phyloP scores from a whole-genome alignment of 2,888 invertebrate genomes.

The Gymnoscelis rufifasciata region DNA sequence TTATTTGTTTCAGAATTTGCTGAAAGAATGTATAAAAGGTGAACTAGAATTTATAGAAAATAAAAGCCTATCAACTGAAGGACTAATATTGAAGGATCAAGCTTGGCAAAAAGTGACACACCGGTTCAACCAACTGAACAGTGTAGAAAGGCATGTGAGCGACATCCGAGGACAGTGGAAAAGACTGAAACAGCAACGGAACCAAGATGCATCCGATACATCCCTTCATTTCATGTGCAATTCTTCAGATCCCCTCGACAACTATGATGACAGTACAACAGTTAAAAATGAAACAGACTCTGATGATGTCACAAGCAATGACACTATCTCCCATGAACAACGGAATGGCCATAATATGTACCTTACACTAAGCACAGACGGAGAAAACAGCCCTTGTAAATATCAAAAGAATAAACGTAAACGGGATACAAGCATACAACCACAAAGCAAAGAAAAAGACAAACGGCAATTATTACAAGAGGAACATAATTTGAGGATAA shows the following conservation, averaged over 20 bases:
- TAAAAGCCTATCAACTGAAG: constrained; percentile 2
- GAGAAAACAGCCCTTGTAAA: background rate
- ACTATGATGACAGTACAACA: constrained; percentile 1
- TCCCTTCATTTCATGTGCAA: background rate
- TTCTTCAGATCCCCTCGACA: constrained; percentile 1
- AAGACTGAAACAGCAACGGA: background rate
- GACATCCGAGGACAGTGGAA: constrained; percentile 3
- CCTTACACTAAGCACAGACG: background rate
- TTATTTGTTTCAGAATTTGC: background rate
- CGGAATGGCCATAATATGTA: background rate
- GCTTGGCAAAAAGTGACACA: constrained; percentile 4
- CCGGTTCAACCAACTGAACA: constrained; percentile 3
- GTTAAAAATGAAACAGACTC: constrained; percentile 4
- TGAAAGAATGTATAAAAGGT: constrained; percentile 2
- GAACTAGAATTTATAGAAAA: constrained; percentile 3
- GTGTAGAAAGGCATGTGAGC: constrained; percentile 2
- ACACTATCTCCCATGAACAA: background rate
- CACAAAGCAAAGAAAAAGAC: background rate
- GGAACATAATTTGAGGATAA: constrained; percentile 1
- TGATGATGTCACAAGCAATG: constrained; percentile 4
- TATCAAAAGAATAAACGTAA: background rate
- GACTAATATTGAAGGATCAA: constrained; percentile 2
- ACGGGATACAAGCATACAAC: background rate
- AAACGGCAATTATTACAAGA: constrained; percentile 3
- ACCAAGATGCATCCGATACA: background rate